Conservation (phyloP, 2,888 invertebrate species). For the Cordilura impudica region DNA sequence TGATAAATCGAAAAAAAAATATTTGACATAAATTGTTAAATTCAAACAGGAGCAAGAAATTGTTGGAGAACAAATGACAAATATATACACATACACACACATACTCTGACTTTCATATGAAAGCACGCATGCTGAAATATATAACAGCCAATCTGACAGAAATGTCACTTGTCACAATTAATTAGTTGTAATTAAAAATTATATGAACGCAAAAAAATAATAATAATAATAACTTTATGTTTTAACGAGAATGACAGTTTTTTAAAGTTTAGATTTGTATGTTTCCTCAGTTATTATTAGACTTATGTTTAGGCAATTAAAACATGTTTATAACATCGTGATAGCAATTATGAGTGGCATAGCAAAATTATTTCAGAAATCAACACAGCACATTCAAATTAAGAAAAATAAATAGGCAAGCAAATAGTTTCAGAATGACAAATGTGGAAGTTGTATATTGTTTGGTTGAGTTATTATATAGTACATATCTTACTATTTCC, state of each 20-base stretch:
- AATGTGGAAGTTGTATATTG: no score
- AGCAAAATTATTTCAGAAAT: no score
- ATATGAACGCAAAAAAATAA: slow-evolving; percentile 8
- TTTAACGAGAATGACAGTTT: slow-evolving; percentile 52
- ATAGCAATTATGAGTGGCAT: no score
- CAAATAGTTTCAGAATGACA: no score
- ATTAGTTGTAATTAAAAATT: slow-evolving; percentile 63
- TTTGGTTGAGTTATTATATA: no score
- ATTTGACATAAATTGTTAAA: slow-evolving; percentile 59
- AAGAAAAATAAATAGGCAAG: no score
- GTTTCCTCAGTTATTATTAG: no score
- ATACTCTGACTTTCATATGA: not conserved
- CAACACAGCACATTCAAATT: no score
- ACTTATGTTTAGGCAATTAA: no score
- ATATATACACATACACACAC: not conserved
- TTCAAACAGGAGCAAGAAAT: slow-evolving; percentile 45
- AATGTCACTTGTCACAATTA: slow-evolving; percentile 63
- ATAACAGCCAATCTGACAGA: slow-evolving; percentile 61
- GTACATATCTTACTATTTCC: no score
- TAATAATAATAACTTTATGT: slow-evolving; percentile 35
- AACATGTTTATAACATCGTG: no score
- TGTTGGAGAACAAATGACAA: slow-evolving; percentile 15
- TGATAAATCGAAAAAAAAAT: slow-evolving; percentile 21
- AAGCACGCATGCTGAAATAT: slow-evolving; percentile 65
- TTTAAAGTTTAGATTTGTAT: slow-evolving; percentile 45